Percentiles rank a stretch among this genome's conserved stretches.
These are phyloP conservation scores for Anguilla marmorata DNA, from an alignment of 2,797 vertebrate genomes.

Conservation along the genomic window DNA sequence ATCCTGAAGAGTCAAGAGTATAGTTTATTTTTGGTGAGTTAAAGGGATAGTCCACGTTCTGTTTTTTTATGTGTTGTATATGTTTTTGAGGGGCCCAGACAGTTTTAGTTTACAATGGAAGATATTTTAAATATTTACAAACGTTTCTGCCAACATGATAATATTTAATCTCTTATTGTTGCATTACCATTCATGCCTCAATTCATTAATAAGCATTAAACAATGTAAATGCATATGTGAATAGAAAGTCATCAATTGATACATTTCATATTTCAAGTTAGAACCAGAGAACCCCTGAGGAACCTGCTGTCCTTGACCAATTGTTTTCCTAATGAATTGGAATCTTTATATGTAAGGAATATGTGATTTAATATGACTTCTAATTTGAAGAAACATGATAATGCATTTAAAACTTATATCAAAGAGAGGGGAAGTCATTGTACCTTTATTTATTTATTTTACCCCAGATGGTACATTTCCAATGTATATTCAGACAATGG, in stretches of 20 bases:
- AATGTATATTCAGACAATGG: not conserved
- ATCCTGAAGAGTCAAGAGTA: too few species aligned
- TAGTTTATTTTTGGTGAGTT: too few species aligned
- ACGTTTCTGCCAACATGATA: not conserved
- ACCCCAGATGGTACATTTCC: not conserved
- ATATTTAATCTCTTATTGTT: not conserved
- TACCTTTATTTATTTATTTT: not conserved
- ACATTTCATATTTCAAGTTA: not conserved
- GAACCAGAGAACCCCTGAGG: not conserved
- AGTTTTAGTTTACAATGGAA: not conserved
- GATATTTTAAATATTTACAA: too few species aligned
- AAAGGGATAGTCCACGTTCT: too few species aligned
- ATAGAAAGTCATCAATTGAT: not conserved
- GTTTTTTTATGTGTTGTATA: not conserved
- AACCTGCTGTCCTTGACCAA: not conserved
- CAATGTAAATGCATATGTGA: not conserved
- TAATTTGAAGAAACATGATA: not conserved
- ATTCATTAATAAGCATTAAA: not conserved
- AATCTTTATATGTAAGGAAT: not conserved
- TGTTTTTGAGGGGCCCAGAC: not conserved
- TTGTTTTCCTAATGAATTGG: not conserved
- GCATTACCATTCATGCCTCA: not conserved
- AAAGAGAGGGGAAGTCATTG: not conserved
- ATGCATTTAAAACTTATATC: not conserved
- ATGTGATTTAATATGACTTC: not conserved